Evolutionary conservation across 2,797 vertebrate species (phyloP).

Genomic region (Xenops minutus): DNA sequence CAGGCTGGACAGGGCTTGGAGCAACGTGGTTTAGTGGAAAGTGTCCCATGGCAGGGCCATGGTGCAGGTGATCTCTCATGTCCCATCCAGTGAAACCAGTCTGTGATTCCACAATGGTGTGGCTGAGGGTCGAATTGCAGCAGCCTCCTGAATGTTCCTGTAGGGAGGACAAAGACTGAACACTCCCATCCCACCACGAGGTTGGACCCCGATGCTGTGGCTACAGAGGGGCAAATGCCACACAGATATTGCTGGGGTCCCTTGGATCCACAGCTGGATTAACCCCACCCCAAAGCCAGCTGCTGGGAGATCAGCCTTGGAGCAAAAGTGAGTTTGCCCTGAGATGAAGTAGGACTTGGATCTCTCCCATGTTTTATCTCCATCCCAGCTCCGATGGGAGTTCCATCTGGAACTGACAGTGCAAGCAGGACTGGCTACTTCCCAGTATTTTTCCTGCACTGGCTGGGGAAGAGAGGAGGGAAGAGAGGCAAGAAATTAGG

Average conservation of each 20-base stretch:
- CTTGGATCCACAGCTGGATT: not conserved
- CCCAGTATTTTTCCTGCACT: not conserved
- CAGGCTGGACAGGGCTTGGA: not conserved
- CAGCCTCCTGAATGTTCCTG: not conserved
- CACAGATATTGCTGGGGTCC: not conserved
- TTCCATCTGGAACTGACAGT: not conserved
- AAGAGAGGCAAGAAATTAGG: not conserved
- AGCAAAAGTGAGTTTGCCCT: not conserved
- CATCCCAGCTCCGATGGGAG: rapidly evolving
- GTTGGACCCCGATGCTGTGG: not conserved
- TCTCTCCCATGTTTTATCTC: not conserved
- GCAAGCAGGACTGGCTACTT: not conserved
- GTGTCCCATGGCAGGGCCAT: not conserved
- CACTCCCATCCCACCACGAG: not conserved
- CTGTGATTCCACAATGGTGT: not conserved
- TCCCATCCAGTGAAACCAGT: not conserved
- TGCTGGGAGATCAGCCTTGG: not conserved
- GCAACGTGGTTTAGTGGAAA: not conserved
- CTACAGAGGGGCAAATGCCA: not conserved
- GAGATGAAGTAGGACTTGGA: not conserved
- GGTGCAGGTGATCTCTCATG: not conserved
- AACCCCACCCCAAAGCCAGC: not conserved
- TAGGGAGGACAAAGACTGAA: not conserved
- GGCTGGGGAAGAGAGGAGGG: not conserved
- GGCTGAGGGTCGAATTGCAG: not conserved